A percentile compares a stretch with the other conserved stretches of the same genome.
Evolutionary conservation across 2,888 invertebrate species (phyloP).

Genomic region (Arrhopalites spinosus): DNA sequence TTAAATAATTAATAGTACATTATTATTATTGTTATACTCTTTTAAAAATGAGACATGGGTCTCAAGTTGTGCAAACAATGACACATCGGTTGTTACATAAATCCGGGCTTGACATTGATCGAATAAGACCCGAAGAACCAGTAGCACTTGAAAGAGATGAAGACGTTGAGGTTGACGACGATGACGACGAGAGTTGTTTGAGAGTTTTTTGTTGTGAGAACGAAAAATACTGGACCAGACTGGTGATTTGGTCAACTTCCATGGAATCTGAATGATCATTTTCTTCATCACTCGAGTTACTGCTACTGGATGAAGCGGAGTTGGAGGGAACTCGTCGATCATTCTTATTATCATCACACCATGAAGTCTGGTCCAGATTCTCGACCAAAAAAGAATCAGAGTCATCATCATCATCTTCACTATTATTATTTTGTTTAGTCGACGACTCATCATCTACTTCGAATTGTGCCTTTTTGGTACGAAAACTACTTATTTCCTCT

Average conservation of each 20-base stretch:
- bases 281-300: slow-evolving; percentile 50
- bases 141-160: slow-evolving; percentile 11
- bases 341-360: slow-evolving; percentile 35
- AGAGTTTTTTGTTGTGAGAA: slow-evolving; percentile 57
- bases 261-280: slow-evolving; percentile 57
- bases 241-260: slow-evolving; percentile 67
- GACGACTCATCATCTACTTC: slow-evolving; percentile 40
- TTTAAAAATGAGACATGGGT: neutral
- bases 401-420: slow-evolving; percentile 39
- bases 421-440: too few species aligned
- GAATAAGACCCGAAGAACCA: slow-evolving; percentile 33
- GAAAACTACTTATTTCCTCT: too few species aligned
- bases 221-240: slow-evolving; percentile 66
- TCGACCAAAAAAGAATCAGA: slow-evolving; percentile 53
- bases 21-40: neutral
- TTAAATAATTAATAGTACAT: slow-evolving; percentile 1
- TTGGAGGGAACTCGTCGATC: slow-evolving; percentile 53
- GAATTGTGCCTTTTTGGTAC: slow-evolving; percentile 46
- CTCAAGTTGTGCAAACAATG: slow-evolving; percentile 26
- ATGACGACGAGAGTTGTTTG: neutral
- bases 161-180: slow-evolving; percentile 14
- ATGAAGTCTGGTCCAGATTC: slow-evolving; percentile 42
- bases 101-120: slow-evolving; percentile 50
- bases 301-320: slow-evolving; percentile 40
- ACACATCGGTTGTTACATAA: slow-evolving; percentile 37